Percentiles rank a stretch among this genome's conserved stretches.
These are phyloP conservation scores for Campylomormyrus numenius DNA, from an alignment of 2,113 vertebrate genomes.

Conservation along the genomic window DNA sequence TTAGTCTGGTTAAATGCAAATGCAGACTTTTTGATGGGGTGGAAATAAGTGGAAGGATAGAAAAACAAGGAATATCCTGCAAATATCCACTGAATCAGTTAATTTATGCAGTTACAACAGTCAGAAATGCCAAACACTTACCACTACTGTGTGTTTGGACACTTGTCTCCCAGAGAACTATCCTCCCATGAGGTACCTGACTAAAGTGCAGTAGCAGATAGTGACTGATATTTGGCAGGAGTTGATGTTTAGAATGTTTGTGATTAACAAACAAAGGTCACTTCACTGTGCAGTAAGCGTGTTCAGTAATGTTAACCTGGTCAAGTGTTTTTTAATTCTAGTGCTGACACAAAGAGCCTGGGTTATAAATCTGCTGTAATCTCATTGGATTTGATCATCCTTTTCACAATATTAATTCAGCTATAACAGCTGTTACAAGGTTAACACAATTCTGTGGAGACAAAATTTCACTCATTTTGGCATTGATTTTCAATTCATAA, in stretches of 20 bases:
- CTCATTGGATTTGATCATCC: background rate
- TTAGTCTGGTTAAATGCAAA: background rate
- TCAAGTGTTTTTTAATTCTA: background rate
- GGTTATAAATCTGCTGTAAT: background rate
- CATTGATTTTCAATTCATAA: background rate
- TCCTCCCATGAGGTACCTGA: background rate
- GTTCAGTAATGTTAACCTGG: background rate
- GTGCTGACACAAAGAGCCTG: too few species aligned
- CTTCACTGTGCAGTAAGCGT: background rate
- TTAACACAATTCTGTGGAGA: background rate
- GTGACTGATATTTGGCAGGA: background rate
- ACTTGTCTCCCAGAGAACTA: background rate
- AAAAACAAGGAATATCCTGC: background rate
- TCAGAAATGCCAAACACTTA: background rate
- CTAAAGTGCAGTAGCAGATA: background rate
- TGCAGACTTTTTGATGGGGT: background rate
- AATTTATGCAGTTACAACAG: background rate
- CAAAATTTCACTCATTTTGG: background rate
- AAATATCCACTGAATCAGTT: background rate
- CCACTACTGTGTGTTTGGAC: background rate
- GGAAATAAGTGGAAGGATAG: background rate
- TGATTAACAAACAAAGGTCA: background rate
- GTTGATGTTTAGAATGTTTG: background rate
- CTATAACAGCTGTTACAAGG: background rate
- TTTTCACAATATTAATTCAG: background rate